A percentile compares a stretch with the other conserved stretches of the same genome.
Conservation (phyloP, 2,797 vertebrate species). For the Neosalanx taihuensis region DNA sequence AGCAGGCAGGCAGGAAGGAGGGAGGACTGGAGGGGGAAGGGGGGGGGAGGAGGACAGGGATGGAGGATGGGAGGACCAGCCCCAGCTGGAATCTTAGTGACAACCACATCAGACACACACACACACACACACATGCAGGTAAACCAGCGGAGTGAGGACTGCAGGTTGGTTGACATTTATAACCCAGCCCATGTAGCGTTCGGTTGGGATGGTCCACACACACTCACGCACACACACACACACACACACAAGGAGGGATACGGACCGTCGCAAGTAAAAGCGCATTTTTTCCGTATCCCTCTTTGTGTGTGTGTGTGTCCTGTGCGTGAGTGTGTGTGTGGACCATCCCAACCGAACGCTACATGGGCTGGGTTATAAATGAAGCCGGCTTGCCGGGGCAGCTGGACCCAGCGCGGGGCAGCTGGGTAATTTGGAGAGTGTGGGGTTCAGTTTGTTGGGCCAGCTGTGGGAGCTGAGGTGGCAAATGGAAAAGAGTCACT, state of each 20-base stretch:
- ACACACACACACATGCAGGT: background rate
- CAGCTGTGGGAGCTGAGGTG: slow-evolving; percentile 61
- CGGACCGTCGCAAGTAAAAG: too few relatives aligned
- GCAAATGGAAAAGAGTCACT: slow-evolving; percentile 41
- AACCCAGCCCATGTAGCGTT: slow-evolving; percentile 50
- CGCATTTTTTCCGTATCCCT: background rate
- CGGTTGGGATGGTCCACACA: slow-evolving; percentile 16
- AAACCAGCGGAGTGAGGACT: background rate
- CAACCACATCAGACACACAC: background rate
- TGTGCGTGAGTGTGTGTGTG: slow-evolving; percentile 18
- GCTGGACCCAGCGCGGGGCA: slow-evolving; percentile 59
- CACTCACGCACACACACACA: slow-evolving; percentile 20
- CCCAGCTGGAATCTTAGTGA: slow-evolving; percentile 40
- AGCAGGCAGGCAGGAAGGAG: slow-evolving; percentile 45
- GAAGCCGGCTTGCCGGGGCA: slow-evolving; percentile 52
- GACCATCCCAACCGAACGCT: slow-evolving; percentile 31
- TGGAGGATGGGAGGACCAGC: slow-evolving; percentile 33
- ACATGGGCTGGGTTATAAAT: slow-evolving; percentile 62
- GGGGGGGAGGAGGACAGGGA: background rate
- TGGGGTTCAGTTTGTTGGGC: slow-evolving; percentile 45
- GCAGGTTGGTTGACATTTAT: slow-evolving; percentile 38
- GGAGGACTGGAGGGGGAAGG: background rate
- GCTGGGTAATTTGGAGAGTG: slow-evolving; percentile 63
- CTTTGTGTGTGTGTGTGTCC: slow-evolving; percentile 8
- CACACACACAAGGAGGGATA: background rate